These are phyloP conservation scores for Drosophila robusta DNA, from an alignment of 2,888 invertebrate genomes.

Conservation along the genomic window DNA sequence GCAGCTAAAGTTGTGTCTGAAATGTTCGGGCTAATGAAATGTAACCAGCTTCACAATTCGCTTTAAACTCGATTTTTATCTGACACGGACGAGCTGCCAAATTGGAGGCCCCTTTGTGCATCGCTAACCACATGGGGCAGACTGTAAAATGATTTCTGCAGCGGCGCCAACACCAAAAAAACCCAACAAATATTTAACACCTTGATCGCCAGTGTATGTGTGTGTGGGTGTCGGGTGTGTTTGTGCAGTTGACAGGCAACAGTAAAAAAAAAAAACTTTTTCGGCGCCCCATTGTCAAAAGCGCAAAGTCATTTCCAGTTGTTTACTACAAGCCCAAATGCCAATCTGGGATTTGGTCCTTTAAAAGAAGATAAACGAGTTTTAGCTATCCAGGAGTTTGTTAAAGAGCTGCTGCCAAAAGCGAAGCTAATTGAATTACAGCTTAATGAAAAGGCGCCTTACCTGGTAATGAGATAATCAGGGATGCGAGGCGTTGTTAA, in stretches of 20 bases:
- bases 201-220: constrained; percentile 20
- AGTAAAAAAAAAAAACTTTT: constrained; percentile 45
- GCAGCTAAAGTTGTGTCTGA: neutral
- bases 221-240: constrained; percentile 25
- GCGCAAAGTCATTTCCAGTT: constrained; percentile 57
- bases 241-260: constrained; percentile 39
- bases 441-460: neutral
- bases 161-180: constrained; percentile 1
- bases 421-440: constrained; percentile 18
- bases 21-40: constrained; percentile 10
- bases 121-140: constrained; percentile 8
- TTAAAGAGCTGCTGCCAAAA: constrained; percentile 1
- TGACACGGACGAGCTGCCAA: neutral
- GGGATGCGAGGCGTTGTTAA: neutral
- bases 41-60: neutral
- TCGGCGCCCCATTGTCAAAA: constrained; percentile 51
- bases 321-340: constrained; percentile 35
- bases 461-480: neutral
- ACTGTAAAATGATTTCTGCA: constrained; percentile 26
- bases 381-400: constrained; percentile 8
- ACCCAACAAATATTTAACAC: constrained; percentile 27
- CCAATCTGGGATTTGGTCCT: constrained; percentile 29
- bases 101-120: constrained; percentile 4
- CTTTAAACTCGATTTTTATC: neutral
- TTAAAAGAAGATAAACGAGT: constrained; percentile 25